These are phyloP conservation scores for Syritta pipiens DNA, from an alignment of 2,888 invertebrate genomes.

Conservation along the genomic window DNA sequence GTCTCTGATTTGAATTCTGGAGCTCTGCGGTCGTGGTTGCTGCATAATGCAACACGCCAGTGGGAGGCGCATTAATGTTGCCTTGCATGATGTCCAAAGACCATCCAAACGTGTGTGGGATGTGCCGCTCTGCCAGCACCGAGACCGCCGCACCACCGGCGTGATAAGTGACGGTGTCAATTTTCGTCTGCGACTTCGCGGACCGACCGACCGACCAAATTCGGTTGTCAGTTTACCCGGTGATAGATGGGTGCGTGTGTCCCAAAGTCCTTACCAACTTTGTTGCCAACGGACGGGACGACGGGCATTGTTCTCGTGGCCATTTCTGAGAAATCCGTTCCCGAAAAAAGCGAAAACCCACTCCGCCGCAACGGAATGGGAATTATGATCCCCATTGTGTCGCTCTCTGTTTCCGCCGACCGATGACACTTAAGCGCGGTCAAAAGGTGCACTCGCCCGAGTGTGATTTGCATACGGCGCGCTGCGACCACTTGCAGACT, in stretches of 20 bases:
- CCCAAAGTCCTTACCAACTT: slow-evolving; percentile 34
- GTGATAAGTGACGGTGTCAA: slow-evolving; percentile 69
- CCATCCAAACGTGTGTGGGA: slow-evolving; percentile 42
- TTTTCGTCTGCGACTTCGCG: slow-evolving; percentile 47
- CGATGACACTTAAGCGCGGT: slow-evolving; percentile 65
- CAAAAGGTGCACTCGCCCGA: slow-evolving; percentile 52
- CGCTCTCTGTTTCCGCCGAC: slow-evolving; percentile 28
- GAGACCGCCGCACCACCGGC: no score
- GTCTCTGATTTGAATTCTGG: slow-evolving; percentile 58
- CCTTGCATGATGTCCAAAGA: slow-evolving; percentile 52
- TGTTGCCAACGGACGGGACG: slow-evolving; percentile 40
- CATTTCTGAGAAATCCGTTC: slow-evolving; percentile 36
- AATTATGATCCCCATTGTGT: slow-evolving; percentile 61
- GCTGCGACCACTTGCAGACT: slow-evolving; percentile 58
- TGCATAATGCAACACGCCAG: slow-evolving; percentile 59
- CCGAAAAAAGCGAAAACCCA: slow-evolving; percentile 8
- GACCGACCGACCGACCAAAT: slow-evolving; percentile 54
- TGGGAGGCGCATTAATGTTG: slow-evolving; percentile 69
- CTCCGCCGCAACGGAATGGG: no score
- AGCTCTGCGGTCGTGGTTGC: slow-evolving; percentile 20
- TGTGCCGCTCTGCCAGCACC: slow-evolving; percentile 21
- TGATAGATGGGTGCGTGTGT: slow-evolving; percentile 63
- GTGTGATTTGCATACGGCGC: slow-evolving; percentile 58
- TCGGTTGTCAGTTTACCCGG: slow-evolving; percentile 54
- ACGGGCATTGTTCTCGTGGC: slow-evolving; percentile 42